phyloP scores from a whole-genome alignment of 2,888 invertebrate genomes.

The Lysandra bellargus region DNA sequence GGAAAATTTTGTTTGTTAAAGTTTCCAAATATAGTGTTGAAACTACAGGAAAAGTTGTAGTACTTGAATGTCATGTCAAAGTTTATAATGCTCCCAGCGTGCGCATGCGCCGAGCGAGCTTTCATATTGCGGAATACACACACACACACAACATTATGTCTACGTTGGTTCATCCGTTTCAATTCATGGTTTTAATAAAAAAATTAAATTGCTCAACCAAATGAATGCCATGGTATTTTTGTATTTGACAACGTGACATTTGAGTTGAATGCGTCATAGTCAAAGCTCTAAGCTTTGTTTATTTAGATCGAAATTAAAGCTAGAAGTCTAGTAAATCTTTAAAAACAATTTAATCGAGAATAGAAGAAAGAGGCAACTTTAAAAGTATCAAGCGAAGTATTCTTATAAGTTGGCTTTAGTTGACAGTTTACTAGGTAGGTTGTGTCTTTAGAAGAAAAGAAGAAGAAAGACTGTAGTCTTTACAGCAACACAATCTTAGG shows the following conservation, averaged over 20 bases:
- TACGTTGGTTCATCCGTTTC: not conserved
- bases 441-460: too few species aligned
- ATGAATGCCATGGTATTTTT: not conserved
- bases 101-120: not conserved
- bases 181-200: not conserved
- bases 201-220: not conserved
- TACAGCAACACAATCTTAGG: too few species aligned
- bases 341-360: too few species aligned
- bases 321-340: too few species aligned
- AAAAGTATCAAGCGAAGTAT: not conserved
- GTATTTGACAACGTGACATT: not conserved
- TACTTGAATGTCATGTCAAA: conserved; percentile 11
- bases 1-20: not conserved
- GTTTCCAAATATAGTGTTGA: not conserved
- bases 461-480: too few species aligned
- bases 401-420: too few species aligned
- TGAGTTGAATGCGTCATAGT: not conserved
- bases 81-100: conserved; percentile 7
- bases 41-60: not conserved
- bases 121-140: not conserved
- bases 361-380: not conserved
- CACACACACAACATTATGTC: not conserved
- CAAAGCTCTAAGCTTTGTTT: not conserved
- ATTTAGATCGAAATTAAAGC: not conserved
- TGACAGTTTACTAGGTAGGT: too few species aligned